These are phyloP conservation scores for Himalopsyche kuldschensis DNA, from an alignment of 2,888 invertebrate genomes.

Conservation along the genomic window DNA sequence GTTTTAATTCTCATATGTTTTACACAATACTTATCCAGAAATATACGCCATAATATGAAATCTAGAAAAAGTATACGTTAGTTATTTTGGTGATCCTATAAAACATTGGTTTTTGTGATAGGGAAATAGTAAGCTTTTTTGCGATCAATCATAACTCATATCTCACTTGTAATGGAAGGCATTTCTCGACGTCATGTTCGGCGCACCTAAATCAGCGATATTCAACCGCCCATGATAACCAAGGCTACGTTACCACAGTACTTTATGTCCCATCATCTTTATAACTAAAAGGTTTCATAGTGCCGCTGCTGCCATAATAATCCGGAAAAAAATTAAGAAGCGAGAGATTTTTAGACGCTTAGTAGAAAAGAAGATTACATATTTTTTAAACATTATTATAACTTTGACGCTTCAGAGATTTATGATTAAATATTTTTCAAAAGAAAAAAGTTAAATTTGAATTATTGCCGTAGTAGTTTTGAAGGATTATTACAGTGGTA, in stretches of 20 bases:
- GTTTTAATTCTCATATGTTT: too few species aligned
- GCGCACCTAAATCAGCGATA: neutral
- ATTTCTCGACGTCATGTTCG: constrained; percentile 14
- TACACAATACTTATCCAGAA: too few species aligned
- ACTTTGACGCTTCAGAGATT: neutral
- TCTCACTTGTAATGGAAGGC: constrained; percentile 12
- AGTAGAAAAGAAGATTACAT: neutral
- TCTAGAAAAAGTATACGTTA: too few species aligned
- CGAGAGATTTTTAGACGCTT: neutral
- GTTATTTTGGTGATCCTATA: too few species aligned
- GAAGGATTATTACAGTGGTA: too few species aligned
- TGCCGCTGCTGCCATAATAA: neutral
- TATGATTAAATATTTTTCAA: too few species aligned
- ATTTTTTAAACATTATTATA: neutral
- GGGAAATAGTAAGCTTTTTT: neutral
- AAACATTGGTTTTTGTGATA: too few species aligned
- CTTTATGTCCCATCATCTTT: neutral
- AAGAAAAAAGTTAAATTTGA: too few species aligned
- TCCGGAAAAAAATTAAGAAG: neutral
- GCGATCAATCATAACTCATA: constrained; percentile 19
- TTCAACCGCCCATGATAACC: neutral
- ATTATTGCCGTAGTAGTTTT: too few species aligned
- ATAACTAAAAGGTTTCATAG: neutral
- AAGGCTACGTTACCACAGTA: neutral
- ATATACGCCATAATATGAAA: too few species aligned